Evolutionary conservation across 2,888 invertebrate genomes (phyloP), one percentile per base, ranked within the genome.

Genomic region (Tenthredo livida): DNA sequence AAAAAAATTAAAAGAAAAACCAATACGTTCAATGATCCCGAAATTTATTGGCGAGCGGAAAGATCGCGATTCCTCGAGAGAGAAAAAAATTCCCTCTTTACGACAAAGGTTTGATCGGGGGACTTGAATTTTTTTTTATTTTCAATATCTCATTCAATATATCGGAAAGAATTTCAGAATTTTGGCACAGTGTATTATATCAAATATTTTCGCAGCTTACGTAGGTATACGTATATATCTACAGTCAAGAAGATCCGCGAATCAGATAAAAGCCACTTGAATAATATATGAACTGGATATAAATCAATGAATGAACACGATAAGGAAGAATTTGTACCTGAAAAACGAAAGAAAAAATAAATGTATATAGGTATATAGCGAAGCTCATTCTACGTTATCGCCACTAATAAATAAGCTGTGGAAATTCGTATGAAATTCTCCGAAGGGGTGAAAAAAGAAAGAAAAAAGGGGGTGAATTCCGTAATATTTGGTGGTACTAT

Each of bases 251-350:
- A 54, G n/a, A 54, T 54, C 17, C 4, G n/a, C n/a, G n/a, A 54
- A 54, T 7, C 6, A 54, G 54, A 54, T 54, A n/a, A 54, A 54
- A n/a, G 6, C 54, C 7, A 54, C 54, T 54, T 54, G 25, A 67
- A 33, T 33, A 67, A 67, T 67, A 67, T 67, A 25, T 67, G 29
- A 67, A 15, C 67, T 67, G 33, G 29, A 67, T 67, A 67, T 67
- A 33, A 67, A 67, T 67, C 67, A 29, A 67, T 67, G 33, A 29
- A 10, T 67, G 15, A 67, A 33, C 25, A 29, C 67, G 67, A 67
- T 67, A 67, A 67, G 25, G 15, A 15, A 12, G 29, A 29, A 67
- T 67, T 67, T 67, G 4, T 25, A 15, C 33, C 29, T 67, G 29
- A 67, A 33, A 67, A 33, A 15, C 4, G 25, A 17, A 33, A 15